Evolutionary conservation across 1,140 invertebrate species (phyloP).

Genomic region (Drosophila saltans): DNA sequence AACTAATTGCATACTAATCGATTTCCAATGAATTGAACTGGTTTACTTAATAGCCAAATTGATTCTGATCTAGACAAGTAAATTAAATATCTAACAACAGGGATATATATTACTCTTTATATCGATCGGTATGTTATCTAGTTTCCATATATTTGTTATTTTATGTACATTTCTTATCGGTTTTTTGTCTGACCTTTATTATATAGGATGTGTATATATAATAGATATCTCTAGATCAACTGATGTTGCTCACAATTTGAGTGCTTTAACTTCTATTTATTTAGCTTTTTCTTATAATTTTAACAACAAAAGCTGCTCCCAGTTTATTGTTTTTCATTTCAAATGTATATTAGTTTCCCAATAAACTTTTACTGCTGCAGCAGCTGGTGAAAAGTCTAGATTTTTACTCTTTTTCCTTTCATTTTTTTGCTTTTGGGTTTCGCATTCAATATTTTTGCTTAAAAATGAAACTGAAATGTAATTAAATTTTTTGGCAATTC

Average conservation of each 20-base stretch:
- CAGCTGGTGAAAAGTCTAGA: conserved; percentile 42
- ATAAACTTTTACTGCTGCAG: conserved; percentile 38
- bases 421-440: background rate
- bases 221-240: too few species aligned
- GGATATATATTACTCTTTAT: background rate
- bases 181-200: too few species aligned
- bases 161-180: too few species aligned
- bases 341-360: conserved; percentile 53
- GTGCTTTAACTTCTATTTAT: too few species aligned
- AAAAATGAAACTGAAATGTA: conserved; percentile 60
- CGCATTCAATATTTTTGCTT: conserved; percentile 20
- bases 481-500: conserved; percentile 77
- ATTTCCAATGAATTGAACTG: background rate
- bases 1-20: background rate
- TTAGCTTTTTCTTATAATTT: too few species aligned
- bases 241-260: too few species aligned
- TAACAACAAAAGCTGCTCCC: background rate
- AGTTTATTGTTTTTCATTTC: conserved; percentile 53
- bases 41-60: background rate
- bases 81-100: background rate
- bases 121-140: background rate
- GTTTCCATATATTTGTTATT: too few species aligned
- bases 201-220: too few species aligned
- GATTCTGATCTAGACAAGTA: background rate
- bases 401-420: too few species aligned